Evolutionary conservation across 2,113 vertebrate species (phyloP).

Genomic region (Sinocyclocheilus anophthalmus): DNA sequence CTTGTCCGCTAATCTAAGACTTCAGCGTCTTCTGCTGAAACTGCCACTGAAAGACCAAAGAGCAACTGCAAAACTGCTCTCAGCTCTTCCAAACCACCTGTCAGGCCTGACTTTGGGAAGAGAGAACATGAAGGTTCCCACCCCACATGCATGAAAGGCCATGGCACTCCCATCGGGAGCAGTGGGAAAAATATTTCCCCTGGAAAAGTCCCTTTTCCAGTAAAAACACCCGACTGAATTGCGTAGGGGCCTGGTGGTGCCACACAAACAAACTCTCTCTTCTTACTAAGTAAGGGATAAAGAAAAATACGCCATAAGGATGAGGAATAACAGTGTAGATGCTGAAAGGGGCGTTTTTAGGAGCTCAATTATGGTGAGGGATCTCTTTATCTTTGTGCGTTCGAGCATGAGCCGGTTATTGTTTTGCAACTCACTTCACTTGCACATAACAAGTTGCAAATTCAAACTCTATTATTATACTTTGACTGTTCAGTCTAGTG

Average conservation of each 20-base stretch:
- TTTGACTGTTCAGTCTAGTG: constrained; percentile 14
- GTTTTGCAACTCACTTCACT: constrained; percentile 16
- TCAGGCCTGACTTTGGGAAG: constrained; percentile 40
- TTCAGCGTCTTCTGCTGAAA: neutral
- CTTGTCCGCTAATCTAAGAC: neutral
- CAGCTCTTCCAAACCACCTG: constrained; percentile 26
- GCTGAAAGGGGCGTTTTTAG: constrained; percentile 9
- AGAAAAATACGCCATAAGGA: neutral
- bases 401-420: constrained; percentile 2
- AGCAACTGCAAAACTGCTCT: neutral
- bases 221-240: constrained; percentile 19
- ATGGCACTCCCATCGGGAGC: constrained; percentile 12
- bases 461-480: constrained; percentile 18
- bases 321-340: neutral
- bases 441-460: neutral
- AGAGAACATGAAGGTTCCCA: constrained; percentile 41
- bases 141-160: constrained; percentile 29
- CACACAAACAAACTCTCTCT: constrained; percentile 17
- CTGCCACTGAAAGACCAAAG: neutral
- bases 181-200: constrained; percentile 38
- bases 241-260: neutral
- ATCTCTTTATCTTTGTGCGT: constrained; percentile 19
- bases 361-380: neutral
- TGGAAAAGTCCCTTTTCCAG: constrained; percentile 40
- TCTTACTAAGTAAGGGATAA: neutral